Percentiles rank a stretch among this genome's conserved stretches.
Conservation (phyloP, 2,888 invertebrate species). For the Syritta pipiens region DNA sequence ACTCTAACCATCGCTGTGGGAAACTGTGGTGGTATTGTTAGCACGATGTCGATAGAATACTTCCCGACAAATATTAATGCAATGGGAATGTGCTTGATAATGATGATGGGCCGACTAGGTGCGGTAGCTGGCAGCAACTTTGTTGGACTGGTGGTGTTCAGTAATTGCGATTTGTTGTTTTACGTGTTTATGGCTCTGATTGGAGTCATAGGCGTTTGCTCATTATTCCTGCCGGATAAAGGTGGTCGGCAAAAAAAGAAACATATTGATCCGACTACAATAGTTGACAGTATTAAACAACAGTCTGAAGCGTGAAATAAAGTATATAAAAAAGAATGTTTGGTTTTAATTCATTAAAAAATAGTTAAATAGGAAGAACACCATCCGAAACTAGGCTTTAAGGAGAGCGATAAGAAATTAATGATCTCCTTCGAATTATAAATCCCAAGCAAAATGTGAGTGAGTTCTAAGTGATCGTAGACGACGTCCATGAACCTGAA, state of each 20-base stretch:
- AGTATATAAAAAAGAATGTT: no score
- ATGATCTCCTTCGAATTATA: no score
- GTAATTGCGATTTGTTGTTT: conserved; percentile 72
- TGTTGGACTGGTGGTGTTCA: conserved; percentile 73
- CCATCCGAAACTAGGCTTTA: no score
- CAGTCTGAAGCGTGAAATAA: no score
- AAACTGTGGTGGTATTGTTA: conserved; percentile 82
- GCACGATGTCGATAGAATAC: conserved; percentile 82
- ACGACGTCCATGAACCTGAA: no score
- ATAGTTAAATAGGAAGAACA: no score
- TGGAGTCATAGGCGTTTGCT: conserved; percentile 61
- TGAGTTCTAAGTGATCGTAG: no score
- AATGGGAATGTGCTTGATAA: conserved; percentile 78
- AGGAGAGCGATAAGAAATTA: no score
- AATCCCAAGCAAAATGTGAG: no score
- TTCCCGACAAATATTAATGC: conserved; percentile 82
- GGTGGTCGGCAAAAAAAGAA: conserved; percentile 20
- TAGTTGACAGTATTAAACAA: background rate
- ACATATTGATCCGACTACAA: background rate
- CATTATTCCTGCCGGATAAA: conserved; percentile 72
- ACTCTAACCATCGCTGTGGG: conserved; percentile 81
- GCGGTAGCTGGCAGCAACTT: conserved; percentile 76
- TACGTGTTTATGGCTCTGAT: conserved; percentile 71
- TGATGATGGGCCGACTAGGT: conserved; percentile 78
- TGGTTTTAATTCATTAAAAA: no score